Conservation (phyloP, 2,113 vertebrate species). For the Austrofundulus limnaeus region DNA sequence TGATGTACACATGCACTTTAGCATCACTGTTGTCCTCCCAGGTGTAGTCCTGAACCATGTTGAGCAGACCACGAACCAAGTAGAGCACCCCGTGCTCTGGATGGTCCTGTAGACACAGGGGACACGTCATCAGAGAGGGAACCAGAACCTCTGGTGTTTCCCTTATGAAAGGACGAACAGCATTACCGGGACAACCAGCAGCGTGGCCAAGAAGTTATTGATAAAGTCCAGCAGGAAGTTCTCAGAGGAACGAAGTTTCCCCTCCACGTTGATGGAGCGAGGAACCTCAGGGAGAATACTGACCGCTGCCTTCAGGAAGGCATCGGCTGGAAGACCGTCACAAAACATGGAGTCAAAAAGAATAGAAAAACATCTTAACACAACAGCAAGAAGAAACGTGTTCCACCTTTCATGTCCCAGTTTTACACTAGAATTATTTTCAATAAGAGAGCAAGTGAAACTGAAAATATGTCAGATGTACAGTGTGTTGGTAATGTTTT, state of each 20-base stretch:
- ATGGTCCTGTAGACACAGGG: conserved; percentile 83
- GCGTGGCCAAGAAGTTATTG: conserved; percentile 90
- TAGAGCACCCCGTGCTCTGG: conserved; percentile 95
- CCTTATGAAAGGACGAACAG: background rate
- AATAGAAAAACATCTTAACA: background rate
- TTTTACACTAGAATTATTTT: no score
- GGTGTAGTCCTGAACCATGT: conserved; percentile 95
- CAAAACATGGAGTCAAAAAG: background rate
- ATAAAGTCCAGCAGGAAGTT: conserved; percentile 92
- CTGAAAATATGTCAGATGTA: no score
- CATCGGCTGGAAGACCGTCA: conserved; percentile 82
- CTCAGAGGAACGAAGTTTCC: conserved; percentile 90
- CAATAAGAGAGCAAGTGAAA: no score
- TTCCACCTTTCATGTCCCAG: no score
- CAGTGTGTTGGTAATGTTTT: no score
- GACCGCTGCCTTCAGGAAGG: conserved; percentile 94
- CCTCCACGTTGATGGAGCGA: conserved; percentile 89
- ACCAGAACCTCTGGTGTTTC: background rate
- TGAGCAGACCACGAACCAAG: conserved; percentile 91
- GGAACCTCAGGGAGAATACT: conserved; percentile 91
- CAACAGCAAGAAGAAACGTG: no score
- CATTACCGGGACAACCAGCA: conserved; percentile 91
- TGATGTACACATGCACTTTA: conserved; percentile 89
- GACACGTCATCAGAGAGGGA: background rate
- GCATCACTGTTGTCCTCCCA: conserved; percentile 95